Evolutionary conservation across 2,797 vertebrate species (phyloP).

Genomic region (Pogonophryne albipinna): DNA sequence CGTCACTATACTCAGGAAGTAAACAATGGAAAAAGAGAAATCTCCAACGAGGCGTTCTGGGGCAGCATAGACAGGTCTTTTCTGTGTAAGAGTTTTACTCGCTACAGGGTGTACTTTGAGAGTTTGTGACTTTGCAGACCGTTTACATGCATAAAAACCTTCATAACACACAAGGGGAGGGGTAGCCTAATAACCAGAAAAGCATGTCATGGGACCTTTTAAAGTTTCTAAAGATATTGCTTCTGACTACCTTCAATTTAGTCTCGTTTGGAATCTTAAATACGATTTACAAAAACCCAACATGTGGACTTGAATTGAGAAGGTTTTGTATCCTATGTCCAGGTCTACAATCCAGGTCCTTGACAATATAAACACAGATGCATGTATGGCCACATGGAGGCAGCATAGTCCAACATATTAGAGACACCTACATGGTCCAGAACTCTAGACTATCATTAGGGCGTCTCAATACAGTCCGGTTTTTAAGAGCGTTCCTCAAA

Average conservation of each 20-base stretch:
- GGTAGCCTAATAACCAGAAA: too few species aligned
- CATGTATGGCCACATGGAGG: constrained; percentile 61
- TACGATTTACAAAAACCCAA: neutral
- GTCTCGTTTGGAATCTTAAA: constrained; percentile 6
- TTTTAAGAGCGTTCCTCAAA: constrained; percentile 11
- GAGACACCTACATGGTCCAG: neutral
- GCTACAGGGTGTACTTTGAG: too few species aligned
- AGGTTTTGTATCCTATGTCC: neutral
- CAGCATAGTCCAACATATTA: constrained; percentile 31
- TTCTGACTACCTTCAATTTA: neutral
- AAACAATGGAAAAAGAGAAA: too few species aligned
- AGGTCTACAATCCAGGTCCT: neutral
- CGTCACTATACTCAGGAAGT: too few species aligned
- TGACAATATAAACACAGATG: constrained; percentile 19
- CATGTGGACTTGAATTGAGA: constrained; percentile 7
- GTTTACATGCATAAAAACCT: too few species aligned
- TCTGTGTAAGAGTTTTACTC: too few species aligned
- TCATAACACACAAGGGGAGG: too few species aligned
- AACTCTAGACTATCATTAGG: neutral
- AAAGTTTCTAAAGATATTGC: neutral
- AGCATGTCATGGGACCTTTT: too few species aligned
- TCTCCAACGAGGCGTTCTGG: too few species aligned
- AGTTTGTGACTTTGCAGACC: too few species aligned
- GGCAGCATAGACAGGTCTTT: too few species aligned
- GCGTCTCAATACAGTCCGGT: neutral